Conservation (phyloP, 2,888 invertebrate species). For the Apamea sordens region DNA sequence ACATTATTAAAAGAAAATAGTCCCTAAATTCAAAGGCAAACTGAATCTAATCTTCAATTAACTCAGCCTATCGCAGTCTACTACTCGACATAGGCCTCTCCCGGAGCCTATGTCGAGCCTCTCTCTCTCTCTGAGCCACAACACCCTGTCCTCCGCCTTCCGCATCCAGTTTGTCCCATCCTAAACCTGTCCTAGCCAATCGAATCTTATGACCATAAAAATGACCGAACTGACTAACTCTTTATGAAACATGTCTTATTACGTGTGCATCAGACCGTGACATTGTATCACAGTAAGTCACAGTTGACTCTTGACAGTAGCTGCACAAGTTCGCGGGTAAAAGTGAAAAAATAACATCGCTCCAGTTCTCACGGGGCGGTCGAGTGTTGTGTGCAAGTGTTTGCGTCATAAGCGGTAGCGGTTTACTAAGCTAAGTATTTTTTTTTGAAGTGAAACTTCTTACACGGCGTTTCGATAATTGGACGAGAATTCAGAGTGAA, state of each 20-base stretch:
- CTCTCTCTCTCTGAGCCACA: too few relatives aligned
- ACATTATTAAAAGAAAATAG: background rate
- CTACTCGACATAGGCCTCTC: too few relatives aligned
- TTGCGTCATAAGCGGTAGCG: conserved; percentile 63
- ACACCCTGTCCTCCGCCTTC: too few relatives aligned
- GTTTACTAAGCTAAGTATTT: background rate
- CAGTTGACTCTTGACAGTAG: conserved; percentile 63
- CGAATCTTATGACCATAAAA: background rate
- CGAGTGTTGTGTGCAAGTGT: conserved; percentile 55
- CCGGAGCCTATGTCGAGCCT: too few relatives aligned
- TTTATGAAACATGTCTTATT: conserved; percentile 25
- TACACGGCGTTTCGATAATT: background rate
- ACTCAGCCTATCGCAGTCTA: too few relatives aligned
- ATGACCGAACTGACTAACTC: conserved; percentile 8
- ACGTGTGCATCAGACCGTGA: conserved; percentile 48
- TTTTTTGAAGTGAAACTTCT: background rate
- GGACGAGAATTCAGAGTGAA: background rate
- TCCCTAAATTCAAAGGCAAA: background rate
- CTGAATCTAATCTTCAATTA: background rate
- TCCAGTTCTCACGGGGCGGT: conserved; percentile 83
- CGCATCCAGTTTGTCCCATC: too few relatives aligned
- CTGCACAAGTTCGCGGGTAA: conserved; percentile 73
- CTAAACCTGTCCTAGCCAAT: background rate
- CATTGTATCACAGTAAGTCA: conserved; percentile 58
- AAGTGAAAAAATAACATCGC: conserved; percentile 84